A percentile compares a stretch with the other conserved stretches of the same genome.
These are phyloP conservation scores for Lepidurus arcticus DNA, from an alignment of 1,140 invertebrate genomes.

Conservation along the genomic window DNA sequence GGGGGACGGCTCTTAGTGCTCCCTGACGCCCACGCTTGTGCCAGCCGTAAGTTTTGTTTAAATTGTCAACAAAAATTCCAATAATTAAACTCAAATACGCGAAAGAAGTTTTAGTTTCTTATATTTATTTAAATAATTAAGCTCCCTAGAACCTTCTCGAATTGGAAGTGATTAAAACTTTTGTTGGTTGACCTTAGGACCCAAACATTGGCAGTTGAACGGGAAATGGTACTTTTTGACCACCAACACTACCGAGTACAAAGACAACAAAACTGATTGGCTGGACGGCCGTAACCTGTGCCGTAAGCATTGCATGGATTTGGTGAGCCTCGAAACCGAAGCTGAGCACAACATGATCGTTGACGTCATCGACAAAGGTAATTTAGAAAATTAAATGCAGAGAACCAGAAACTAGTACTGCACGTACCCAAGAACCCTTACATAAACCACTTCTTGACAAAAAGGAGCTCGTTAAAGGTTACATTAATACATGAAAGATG, in stretches of 20 bases:
- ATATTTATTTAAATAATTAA: no score
- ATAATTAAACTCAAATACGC: no score
- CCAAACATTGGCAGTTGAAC: conserved; percentile 79
- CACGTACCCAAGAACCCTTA: background rate
- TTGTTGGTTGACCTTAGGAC: conserved; percentile 56
- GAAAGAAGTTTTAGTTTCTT: no score
- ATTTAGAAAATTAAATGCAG: conserved; percentile 36
- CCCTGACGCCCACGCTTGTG: conserved; percentile 32
- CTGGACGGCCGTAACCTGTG: conserved; percentile 82
- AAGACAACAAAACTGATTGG: conserved; percentile 77
- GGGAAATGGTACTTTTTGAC: conserved; percentile 85
- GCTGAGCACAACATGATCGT: conserved; percentile 84
- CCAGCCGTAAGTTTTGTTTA: conserved; percentile 16
- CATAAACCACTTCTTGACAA: background rate
- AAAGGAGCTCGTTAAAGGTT: conserved; percentile 22
- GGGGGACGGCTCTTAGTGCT: conserved; percentile 31
- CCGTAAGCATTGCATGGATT: conserved; percentile 86
- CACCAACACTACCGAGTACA: conserved; percentile 68
- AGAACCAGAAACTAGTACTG: background rate
- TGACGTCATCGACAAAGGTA: conserved; percentile 75
- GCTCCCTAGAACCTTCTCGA: no score
- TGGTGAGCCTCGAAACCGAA: conserved; percentile 77
- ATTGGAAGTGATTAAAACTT: background rate
- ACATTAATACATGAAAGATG: background rate
- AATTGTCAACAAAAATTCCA: no score